phyloP scores from a whole-genome alignment of 2,888 invertebrate genomes.

The Drosophila phalerata region DNA sequence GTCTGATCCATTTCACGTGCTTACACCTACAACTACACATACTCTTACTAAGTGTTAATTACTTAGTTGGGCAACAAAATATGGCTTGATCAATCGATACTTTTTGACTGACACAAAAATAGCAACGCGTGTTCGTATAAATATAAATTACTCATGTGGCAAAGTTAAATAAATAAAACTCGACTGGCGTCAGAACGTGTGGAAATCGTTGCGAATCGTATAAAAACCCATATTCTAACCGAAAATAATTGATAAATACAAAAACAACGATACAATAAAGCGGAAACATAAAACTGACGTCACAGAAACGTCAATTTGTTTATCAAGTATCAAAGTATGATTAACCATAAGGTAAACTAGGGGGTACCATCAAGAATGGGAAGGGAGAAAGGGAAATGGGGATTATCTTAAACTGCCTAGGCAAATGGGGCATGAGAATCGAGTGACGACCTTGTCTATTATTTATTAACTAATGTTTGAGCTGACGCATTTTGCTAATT shows the following conservation, averaged over 20 bases:
- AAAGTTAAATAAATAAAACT: constrained; percentile 46
- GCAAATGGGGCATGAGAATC: constrained; percentile 13
- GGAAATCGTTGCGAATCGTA: constrained; percentile 4
- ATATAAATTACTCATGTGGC: constrained; percentile 61
- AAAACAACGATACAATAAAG: constrained; percentile 20
- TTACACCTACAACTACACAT: not conserved
- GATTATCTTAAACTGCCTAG: constrained; percentile 1
- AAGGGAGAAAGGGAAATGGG: not conserved
- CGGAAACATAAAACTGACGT: constrained; percentile 64
- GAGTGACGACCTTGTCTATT: constrained; percentile 20
- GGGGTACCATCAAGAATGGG: too few relatives aligned
- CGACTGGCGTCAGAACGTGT: constrained; percentile 42
- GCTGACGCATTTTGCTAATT: constrained; percentile 7
- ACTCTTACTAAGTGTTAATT: constrained; percentile 29
- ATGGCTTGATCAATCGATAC: constrained; percentile 17
- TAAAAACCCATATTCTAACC: constrained; percentile 35
- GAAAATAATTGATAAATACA: constrained; percentile 62
- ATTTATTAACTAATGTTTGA: constrained; percentile 21
- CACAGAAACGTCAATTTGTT: constrained; percentile 51
- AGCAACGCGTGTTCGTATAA: constrained; percentile 39
- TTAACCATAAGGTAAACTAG: constrained; percentile 33
- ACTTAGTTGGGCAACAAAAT: constrained; percentile 14
- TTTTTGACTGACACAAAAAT: constrained; percentile 15
- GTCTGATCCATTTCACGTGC: constrained; percentile 26
- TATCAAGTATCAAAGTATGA: constrained; percentile 42